Evolutionary conservation across 2,797 vertebrate genomes (phyloP).

Genomic region (Gephyroberyx darwinii): DNA sequence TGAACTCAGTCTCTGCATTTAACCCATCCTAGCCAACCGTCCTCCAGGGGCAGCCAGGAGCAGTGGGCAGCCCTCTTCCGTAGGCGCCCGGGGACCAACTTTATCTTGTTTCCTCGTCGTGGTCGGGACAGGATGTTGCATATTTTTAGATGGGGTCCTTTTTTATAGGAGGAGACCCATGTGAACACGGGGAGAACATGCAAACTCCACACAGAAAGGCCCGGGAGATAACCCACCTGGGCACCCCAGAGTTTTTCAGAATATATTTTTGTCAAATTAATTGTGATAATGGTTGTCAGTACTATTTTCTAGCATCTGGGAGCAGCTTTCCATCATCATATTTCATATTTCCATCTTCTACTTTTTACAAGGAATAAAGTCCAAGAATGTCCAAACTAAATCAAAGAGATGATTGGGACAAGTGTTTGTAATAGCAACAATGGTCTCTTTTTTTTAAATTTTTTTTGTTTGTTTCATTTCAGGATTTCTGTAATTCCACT

Average conservation of each 20-base stretch:
- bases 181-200: too few species aligned
- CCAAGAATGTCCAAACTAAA: not conserved
- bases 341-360: conserved; percentile 17
- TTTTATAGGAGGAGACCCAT: too few species aligned
- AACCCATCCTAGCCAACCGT: too few species aligned
- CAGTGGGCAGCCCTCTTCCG: too few species aligned
- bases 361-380: not conserved
- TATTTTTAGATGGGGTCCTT: too few species aligned
- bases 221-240: too few species aligned
- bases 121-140: too few species aligned
- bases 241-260: conserved; percentile 14
- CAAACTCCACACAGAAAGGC: too few species aligned
- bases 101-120: too few species aligned
- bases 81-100: too few species aligned
- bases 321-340: not conserved
- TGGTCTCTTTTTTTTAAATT: conserved; percentile 1
- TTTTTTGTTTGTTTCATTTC: not conserved
- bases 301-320: not conserved
- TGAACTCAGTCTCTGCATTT: too few species aligned
- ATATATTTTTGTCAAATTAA: conserved; percentile 16
- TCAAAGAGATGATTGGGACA: not conserved
- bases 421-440: not conserved
- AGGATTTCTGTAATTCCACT: conserved; percentile 48
- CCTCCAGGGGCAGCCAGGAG: too few species aligned
- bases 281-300: conserved; percentile 17